Evolutionary conservation across 2,113 vertebrate species (phyloP).

Genomic region (Dasyornis broadbenti): DNA sequence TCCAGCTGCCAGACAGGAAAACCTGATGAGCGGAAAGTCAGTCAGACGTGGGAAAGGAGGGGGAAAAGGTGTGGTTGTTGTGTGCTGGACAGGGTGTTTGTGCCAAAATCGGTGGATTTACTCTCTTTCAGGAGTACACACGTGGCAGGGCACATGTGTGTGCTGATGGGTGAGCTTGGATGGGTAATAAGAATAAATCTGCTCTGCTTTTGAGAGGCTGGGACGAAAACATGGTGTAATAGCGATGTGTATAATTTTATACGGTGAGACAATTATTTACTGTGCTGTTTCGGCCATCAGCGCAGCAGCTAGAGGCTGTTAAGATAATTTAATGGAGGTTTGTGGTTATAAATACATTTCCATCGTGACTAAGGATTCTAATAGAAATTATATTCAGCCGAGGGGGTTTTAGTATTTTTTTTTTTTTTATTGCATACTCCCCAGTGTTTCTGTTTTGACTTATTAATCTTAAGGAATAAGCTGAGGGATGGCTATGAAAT

Average conservation of each 20-base stretch:
- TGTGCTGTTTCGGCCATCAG: constrained; percentile 20
- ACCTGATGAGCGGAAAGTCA: background rate
- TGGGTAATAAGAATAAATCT: background rate
- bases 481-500: background rate
- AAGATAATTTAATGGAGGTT: constrained; percentile 43
- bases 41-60: background rate
- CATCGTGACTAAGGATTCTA: constrained; percentile 38
- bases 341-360: constrained; percentile 60
- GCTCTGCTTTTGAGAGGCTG: background rate
- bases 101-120: background rate
- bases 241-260: background rate
- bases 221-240: background rate
- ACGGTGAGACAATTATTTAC: background rate
- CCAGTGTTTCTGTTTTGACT: constrained; percentile 33
- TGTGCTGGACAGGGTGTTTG: background rate
- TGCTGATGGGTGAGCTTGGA: background rate
- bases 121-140: background rate
- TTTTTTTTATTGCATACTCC: background rate
- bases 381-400: constrained; percentile 8
- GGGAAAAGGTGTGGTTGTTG: background rate
- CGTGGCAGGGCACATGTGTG: background rate
- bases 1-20: constrained; percentile 3
- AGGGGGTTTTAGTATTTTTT: background rate
- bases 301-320: constrained; percentile 3
- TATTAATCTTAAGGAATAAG: background rate